Base-by-base conservation (phyloP, 1,140 invertebrate species). In the Drosophila lacteicornis region DNA sequence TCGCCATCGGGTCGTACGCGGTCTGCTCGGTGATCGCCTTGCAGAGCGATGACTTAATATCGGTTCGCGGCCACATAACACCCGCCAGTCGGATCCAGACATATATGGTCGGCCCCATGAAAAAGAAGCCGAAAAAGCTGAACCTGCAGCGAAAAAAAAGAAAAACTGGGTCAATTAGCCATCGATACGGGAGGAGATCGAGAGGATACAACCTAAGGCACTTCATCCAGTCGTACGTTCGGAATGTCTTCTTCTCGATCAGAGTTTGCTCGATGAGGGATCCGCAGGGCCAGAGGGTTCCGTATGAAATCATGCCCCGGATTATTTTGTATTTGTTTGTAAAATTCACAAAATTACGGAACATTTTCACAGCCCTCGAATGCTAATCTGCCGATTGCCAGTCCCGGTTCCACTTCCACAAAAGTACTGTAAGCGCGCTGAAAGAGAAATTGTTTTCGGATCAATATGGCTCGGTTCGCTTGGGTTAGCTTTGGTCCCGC, bases 21-120 rank as follows among this genome's bases (percentile, higher is more conserved):
- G 95, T 93, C 93, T 96, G 95, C 86, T 96, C 95, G 45, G 95
- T 93, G 57, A 93, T 87, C 92, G 95, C 95, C 93, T 95, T 96
- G 40, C 93, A 94, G n/a, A 95, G 80, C 50, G 95, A 95, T 79
- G 94, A 94, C 81, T 93, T 94, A 12, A 96, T 81, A 70, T 94
- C 93, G 50, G 93, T 93, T 33, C 93, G 93, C 36, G 95, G 95
- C 93, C 95, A 95, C 77, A 95, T 91, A 33, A 92, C 87, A 43
- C 93, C 91, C 33, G 95, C 94, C 50, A 94, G 92, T 85, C 93
- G 94, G 27, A 96, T 91, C 95, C 95, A 96, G 19, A 93, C 91
- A 79, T 94, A 95, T 17, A 96, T 79, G 6, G 95, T 95, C 2
- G 95, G 95, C 11, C 95, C 95, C 58, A 95, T 95, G 76, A 94